Evolutionary conservation across 2,797 vertebrate genomes (phyloP).

Genomic region (Phrynocephalus forsythii): DNA sequence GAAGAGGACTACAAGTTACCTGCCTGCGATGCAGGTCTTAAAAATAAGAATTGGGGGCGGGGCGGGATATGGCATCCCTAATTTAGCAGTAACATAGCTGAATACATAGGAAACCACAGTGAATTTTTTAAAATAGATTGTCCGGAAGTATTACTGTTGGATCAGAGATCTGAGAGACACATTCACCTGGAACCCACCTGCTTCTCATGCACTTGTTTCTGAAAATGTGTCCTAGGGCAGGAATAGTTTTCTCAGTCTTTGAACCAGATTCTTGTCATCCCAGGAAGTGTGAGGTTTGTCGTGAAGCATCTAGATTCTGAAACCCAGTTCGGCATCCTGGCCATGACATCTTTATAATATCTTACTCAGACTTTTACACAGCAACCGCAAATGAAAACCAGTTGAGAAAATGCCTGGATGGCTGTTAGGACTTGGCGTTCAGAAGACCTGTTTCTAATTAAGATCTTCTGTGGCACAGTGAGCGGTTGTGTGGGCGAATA

Average conservation of each 20-base stretch:
- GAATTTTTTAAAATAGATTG: background rate
- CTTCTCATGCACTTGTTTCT: too few species aligned
- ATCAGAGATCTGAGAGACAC: too few species aligned
- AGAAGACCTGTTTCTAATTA: constrained; percentile 62
- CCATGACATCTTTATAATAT: background rate
- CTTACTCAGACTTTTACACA: background rate
- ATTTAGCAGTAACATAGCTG: background rate
- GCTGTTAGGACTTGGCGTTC: constrained; percentile 43
- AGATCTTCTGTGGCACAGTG: constrained; percentile 55
- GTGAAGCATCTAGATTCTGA: background rate
- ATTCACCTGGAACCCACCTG: too few species aligned
- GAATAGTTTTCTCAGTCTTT: too few species aligned
- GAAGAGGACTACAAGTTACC: background rate
- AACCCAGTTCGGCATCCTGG: background rate
- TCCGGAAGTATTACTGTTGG: background rate
- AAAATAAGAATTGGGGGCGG: background rate
- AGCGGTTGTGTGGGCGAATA: constrained; percentile 54
- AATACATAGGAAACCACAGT: background rate
- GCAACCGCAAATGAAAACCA: constrained; percentile 4
- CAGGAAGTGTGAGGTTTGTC: too few species aligned
- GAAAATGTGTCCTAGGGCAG: too few species aligned
- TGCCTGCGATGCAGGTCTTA: background rate
- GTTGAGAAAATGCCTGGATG: constrained; percentile 31
- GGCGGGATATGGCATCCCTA: background rate
- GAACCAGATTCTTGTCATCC: too few species aligned